Conservation (phyloP, 2,888 invertebrate genomes). For the Andrena minutula region DNA sequence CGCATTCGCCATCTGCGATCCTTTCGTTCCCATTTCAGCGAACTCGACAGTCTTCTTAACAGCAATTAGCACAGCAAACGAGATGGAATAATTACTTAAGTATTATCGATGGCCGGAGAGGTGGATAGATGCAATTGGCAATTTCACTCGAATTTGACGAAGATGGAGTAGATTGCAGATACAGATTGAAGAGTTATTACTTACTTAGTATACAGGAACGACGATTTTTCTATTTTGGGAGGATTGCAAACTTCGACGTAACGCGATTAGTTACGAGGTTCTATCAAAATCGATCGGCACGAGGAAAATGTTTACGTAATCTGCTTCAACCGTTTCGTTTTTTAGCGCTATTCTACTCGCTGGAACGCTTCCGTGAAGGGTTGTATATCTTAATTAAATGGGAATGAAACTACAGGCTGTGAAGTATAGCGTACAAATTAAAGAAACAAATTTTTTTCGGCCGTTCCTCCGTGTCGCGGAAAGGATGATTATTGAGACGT, state of each 20-base stretch:
- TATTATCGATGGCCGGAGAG: conserved; percentile 7
- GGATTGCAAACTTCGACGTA: background rate
- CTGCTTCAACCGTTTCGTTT: background rate
- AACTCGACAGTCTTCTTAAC: background rate
- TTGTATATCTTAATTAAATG: background rate
- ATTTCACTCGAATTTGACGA: background rate
- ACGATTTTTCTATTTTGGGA: background rate
- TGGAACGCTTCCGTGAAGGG: background rate
- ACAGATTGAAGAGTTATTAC: background rate
- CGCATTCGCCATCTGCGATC: background rate
- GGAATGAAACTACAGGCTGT: background rate
- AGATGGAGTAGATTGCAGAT: background rate
- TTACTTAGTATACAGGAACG: background rate
- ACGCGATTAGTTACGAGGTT: background rate
- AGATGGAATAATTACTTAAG: conserved; percentile 8
- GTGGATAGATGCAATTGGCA: background rate
- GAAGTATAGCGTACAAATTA: background rate
- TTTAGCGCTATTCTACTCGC: background rate
- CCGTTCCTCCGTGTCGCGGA: no score
- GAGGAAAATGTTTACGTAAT: background rate
- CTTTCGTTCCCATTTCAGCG: background rate
- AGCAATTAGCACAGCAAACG: conserved; percentile 1
- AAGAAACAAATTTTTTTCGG: background rate
- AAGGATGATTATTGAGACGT: conserved; percentile 1
- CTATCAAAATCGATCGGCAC: background rate